A percentile compares a stretch with the other conserved stretches of the same genome.
Evolutionary conservation across 2,113 vertebrate genomes (phyloP).

Genomic region (Psittacula cyanocephala): DNA sequence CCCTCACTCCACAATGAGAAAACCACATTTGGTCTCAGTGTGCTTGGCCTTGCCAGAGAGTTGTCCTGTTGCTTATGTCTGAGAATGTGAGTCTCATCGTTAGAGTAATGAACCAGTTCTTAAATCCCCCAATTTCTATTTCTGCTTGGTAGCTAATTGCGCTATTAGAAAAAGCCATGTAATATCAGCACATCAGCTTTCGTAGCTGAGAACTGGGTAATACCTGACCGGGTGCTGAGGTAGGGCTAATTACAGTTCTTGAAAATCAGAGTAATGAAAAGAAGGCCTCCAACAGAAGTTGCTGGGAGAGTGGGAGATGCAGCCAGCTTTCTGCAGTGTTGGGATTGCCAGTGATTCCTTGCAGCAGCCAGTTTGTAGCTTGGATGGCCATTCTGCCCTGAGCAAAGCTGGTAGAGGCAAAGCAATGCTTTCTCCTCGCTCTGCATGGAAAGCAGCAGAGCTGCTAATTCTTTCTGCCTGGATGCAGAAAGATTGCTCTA

Average conservation of each 20-base stretch:
- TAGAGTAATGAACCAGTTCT: conserved; percentile 43
- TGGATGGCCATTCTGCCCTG: neutral
- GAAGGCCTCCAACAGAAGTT: neutral
- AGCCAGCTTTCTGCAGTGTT: neutral
- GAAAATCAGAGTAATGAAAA: neutral
- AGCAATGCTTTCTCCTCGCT: neutral
- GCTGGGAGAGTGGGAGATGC: neutral
- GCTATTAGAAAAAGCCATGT: neutral
- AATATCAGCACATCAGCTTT: neutral
- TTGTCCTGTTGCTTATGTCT: neutral
- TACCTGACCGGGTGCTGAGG: neutral
- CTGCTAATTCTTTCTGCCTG: neutral
- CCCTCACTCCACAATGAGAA: neutral
- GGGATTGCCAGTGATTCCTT: neutral
- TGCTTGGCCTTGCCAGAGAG: conserved; percentile 17
- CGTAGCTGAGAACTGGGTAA: neutral
- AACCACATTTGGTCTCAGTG: neutral
- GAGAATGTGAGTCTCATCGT: neutral
- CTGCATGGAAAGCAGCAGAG: neutral
- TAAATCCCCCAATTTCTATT: neutral
- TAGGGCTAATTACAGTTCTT: neutral
- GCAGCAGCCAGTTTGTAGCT: neutral
- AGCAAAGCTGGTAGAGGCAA: neutral
- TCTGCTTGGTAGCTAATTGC: neutral
- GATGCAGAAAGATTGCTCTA: neutral